Percentiles rank a stretch among this genome's conserved stretches.
Conservation (phyloP, 1,140 invertebrate species). For the Euglossa dilemma region DNA sequence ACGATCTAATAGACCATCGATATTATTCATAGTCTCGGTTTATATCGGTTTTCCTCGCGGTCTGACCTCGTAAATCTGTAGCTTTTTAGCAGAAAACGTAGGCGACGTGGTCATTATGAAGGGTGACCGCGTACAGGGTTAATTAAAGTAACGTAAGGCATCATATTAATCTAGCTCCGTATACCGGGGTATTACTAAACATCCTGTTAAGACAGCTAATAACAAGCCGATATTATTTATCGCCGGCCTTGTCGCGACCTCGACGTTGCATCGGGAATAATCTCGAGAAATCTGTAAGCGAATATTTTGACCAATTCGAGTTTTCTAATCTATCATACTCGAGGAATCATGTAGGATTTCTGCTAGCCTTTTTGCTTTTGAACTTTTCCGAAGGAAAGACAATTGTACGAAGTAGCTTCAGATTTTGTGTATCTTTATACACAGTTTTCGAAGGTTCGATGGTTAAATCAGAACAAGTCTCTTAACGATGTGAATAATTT, state of each 20-base stretch:
- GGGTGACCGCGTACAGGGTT: conserved; percentile 50
- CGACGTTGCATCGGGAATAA: not conserved
- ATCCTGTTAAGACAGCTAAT: conserved; percentile 55
- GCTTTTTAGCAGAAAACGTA: conserved; percentile 48
- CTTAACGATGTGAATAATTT: too few species aligned
- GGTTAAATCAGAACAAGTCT: too few species aligned
- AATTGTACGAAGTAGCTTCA: too few species aligned
- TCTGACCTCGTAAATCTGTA: conserved; percentile 4
- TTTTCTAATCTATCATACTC: not conserved
- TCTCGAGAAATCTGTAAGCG: conserved; percentile 3
- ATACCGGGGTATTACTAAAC: conserved; percentile 54
- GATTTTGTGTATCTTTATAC: too few species aligned
- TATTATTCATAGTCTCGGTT: not conserved
- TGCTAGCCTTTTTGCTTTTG: not conserved
- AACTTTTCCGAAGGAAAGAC: too few species aligned
- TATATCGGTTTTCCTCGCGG: not conserved
- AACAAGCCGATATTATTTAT: conserved; percentile 61
- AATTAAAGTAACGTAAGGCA: conserved; percentile 66
- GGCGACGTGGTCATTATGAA: conserved; percentile 43
- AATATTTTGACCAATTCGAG: not conserved
- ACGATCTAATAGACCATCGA: not conserved
- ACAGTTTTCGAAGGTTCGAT: too few species aligned
- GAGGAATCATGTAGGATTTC: too few species aligned
- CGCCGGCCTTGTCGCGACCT: too few species aligned
- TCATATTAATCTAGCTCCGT: conserved; percentile 65